These are phyloP conservation scores for Caradrina kadenii DNA, from an alignment of 2,888 invertebrate species.

Conservation along the genomic window DNA sequence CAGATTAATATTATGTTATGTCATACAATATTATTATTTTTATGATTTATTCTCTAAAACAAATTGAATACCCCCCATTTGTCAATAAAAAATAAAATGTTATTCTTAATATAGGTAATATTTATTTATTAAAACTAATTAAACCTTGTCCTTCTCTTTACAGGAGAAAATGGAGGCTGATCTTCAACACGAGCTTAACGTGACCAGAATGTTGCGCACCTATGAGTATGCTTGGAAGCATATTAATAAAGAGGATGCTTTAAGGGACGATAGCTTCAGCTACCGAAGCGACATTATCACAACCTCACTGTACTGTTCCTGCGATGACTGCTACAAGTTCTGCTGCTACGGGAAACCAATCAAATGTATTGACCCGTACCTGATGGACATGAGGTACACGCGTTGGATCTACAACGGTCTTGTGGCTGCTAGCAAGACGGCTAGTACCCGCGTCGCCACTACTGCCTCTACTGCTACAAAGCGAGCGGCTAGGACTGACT, in stretches of 20 bases:
- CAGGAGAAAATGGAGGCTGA: constrained; percentile 18
- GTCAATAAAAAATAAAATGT: background rate
- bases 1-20: no score
- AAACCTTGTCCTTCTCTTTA: constrained; percentile 11
- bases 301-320: constrained; percentile 22
- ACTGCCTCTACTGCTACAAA: background rate
- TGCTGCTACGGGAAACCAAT: constrained; percentile 34
- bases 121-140: background rate
- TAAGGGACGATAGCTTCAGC: constrained; percentile 23
- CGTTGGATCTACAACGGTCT: constrained; percentile 43
- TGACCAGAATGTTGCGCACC: constrained; percentile 33
- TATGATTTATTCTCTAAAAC: no score
- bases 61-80: background rate
- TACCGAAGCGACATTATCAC: constrained; percentile 21
- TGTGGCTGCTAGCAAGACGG: constrained; percentile 33
- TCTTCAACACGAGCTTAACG: constrained; percentile 18
- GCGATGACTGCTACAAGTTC: constrained; percentile 40
- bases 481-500: no score
- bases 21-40: no score
- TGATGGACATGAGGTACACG: constrained; percentile 43
- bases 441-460: background rate
- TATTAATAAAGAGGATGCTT: constrained; percentile 9
- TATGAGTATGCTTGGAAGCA: constrained; percentile 28
- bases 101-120: background rate
- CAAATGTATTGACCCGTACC: constrained; percentile 46